phyloP scores from a whole-genome alignment of 2,888 invertebrate species.

The Melanostoma mellinum region DNA sequence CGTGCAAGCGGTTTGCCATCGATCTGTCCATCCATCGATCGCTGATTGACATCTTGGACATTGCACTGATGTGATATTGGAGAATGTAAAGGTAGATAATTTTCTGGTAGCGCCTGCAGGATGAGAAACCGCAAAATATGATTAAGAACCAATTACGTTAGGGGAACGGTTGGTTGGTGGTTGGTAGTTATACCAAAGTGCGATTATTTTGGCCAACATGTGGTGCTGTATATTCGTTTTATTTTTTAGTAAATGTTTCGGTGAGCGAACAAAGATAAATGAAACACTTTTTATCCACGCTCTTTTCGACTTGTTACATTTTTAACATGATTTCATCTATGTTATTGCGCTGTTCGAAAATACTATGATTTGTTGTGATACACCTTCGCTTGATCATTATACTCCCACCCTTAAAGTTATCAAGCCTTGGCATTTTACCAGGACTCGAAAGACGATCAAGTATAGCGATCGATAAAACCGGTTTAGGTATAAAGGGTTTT shows the following conservation, averaged over 20 bases:
- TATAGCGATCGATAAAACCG: too few relatives aligned
- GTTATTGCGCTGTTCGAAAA: too few relatives aligned
- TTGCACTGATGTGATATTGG: slow-evolving; percentile 48
- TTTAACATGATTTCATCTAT: too few relatives aligned
- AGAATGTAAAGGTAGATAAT: slow-evolving; percentile 16
- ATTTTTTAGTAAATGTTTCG: slow-evolving; percentile 1
- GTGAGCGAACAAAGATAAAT: too few relatives aligned
- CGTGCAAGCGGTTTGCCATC: slow-evolving; percentile 65
- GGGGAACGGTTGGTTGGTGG: slow-evolving; percentile 38
- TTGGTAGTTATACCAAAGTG: slow-evolving; percentile 25
- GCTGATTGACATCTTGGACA: slow-evolving; percentile 71
- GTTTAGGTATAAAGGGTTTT: too few relatives aligned
- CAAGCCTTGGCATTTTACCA: too few relatives aligned
- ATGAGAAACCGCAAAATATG: slow-evolving; percentile 68
- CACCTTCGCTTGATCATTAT: too few relatives aligned
- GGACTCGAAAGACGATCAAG: too few relatives aligned
- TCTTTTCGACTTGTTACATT: too few relatives aligned
- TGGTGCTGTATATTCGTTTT: slow-evolving; percentile 7
- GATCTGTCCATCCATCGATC: slow-evolving; percentile 50
- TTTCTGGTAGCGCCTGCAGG: slow-evolving; percentile 61
- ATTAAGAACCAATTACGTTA: slow-evolving; percentile 66
- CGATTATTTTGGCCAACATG: slow-evolving; percentile 56
- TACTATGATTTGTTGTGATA: too few relatives aligned
- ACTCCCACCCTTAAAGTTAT: too few relatives aligned
- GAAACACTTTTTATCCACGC: too few relatives aligned